Percentiles rank a stretch among this genome's conserved stretches.
Conservation (phyloP, 1,140 invertebrate species). For the Paracyclopina nana region DNA sequence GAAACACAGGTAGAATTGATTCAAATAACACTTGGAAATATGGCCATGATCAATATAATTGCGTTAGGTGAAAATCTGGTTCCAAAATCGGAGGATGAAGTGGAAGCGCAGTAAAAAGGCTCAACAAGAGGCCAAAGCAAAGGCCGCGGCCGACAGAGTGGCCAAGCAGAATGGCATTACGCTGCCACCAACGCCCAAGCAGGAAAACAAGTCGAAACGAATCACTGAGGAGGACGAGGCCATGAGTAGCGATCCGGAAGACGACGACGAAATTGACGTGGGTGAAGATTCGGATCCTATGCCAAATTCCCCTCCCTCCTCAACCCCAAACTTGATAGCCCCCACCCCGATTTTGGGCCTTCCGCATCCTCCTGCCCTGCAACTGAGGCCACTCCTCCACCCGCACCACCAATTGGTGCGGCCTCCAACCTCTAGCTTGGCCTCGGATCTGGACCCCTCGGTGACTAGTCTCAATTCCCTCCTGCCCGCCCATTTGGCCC, state of each 20-base stretch:
- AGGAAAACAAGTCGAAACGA: background rate
- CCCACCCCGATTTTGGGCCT: background rate
- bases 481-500: background rate
- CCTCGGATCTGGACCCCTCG: background rate
- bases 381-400: background rate
- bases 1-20: constrained; percentile 77
- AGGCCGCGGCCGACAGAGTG: background rate
- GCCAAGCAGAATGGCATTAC: background rate
- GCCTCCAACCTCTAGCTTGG: background rate
- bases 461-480: background rate
- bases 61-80: constrained; percentile 77
- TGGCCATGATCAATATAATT: constrained; percentile 15
- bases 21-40: background rate
- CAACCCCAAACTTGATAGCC: background rate
- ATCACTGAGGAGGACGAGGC: constrained; percentile 3
- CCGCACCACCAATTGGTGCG: background rate
- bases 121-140: constrained; percentile 7
- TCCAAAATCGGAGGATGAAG: constrained; percentile 82
- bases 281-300: too few relatives aligned
- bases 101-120: constrained; percentile 86
- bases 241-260: background rate
- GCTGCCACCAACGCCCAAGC: background rate
- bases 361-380: background rate
- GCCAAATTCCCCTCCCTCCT: background rate
- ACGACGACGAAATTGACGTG: too few relatives aligned